Evolutionary conservation across 2,888 invertebrate species (phyloP), one percentile per base, ranked within the genome.

Genomic region (Dromius quadrimaculatus): DNA sequence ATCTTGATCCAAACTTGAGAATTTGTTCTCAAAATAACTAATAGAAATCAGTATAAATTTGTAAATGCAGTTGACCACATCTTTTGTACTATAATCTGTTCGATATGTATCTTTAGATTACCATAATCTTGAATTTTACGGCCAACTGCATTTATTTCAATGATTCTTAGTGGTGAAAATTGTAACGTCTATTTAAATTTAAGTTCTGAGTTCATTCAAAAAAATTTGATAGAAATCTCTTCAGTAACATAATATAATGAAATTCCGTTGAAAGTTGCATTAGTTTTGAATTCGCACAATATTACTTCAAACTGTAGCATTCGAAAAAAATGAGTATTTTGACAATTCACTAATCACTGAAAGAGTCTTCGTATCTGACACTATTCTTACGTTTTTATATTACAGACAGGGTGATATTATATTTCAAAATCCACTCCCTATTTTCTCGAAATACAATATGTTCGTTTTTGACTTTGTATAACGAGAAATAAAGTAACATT

Each of bases 401-500:
- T 54, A 54, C 28, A 11, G 28, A 54, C 50, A 64, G 50, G 20
- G 28, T 41, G 34, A 50, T 34, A 64, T 64, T 64, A 17, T 20
- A 36, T 64, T 64, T 47, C 64, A 64, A 64, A 64, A 50, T 11
- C 11, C 9, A 34, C 47, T 19, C 28, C 32, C 50, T 47, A 34
- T 41, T 43, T 62, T 38, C 62, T 15, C 36, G 62, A 62, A 62
- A 62, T 62, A 62, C 62, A 62, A 64, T 64, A 47, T n/a, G 32
- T 13, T 38, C 43, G 64, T 32, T 64, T 64, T 64, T 23, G 32
- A 28, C 20, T 59, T 45, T 50, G 38, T 66, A 41, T 68, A 59
- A 68, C 57, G 43, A 68, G 34, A 59, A 68, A 68, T 66, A 66
- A 64, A 38, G 43, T 47, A 64, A 41, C 13, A n/a, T 20, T 47